Evolutionary conservation across 2,888 invertebrate species (phyloP), one percentile per base, ranked within the genome.

Genomic region (Morinoia aosen): DNA sequence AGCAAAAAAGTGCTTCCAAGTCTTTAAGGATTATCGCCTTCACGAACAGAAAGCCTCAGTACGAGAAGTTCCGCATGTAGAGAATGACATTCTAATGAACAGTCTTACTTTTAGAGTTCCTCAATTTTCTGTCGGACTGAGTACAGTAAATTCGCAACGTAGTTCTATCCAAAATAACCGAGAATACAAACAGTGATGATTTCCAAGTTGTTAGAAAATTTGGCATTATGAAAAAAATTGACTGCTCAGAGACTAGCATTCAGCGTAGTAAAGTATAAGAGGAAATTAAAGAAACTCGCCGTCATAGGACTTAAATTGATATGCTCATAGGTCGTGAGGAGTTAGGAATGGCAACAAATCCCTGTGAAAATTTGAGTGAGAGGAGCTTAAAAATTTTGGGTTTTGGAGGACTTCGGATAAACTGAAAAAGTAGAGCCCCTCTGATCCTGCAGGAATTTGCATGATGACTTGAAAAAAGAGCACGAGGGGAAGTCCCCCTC

Each of bases 361-460:
- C 25, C 3, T 33, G 25, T 0, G 19, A 33, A 76, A 76, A 33
- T 76, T 76, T 33, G 33, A 25, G 76, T 7, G 33, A 76, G 25
- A 76, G 25, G 14, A 76, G 76, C 25, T 16, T 76, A 33, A 76
- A 76, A 76, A 25, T 76, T 76, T 76, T 1, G 2, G 33, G 25
- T 76, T 76, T 76, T 19, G 25, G 76, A 76, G 33, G 76, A 19
- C 8, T 16, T 76, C 7, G 33, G 33, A 33, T 76, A 33, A 76
- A 76, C 19, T 33, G 76, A 76, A 76, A 33, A 33, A 76, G 33
- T 76, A 76, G 25, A 76, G 25, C 76, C 76, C 76, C 25, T 76
- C 76, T 76, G 76, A 76, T 76, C 76, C 76, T 76, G 76, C 76
- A 76, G 76, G 76, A 76, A 76, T 76, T 76, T 76, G 76, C 76